A percentile compares a stretch with the other conserved stretches of the same genome.
Evolutionary conservation across 2,113 vertebrate genomes (phyloP).

Genomic region (Tragelaphus strepsiceros): DNA sequence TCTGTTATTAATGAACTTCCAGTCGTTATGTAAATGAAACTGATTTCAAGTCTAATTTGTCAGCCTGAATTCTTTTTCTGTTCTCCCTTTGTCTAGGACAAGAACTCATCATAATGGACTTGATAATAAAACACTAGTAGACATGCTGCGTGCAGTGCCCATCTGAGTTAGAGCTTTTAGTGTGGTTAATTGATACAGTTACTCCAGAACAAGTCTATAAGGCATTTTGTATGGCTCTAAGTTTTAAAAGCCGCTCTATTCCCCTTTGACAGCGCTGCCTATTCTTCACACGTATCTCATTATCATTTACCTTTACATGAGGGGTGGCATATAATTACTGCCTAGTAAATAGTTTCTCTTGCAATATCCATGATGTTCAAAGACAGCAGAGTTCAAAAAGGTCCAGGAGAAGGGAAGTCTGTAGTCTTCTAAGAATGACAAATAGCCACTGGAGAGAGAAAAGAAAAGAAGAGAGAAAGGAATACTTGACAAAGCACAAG

Average conservation of each 20-base stretch:
- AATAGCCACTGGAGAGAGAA: conserved; percentile 71
- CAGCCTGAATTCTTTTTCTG: conserved; percentile 88
- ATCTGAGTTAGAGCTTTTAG: conserved; percentile 82
- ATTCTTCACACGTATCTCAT: conserved; percentile 77
- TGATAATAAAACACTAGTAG: conserved; percentile 83
- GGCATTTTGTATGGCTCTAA: conserved; percentile 78
- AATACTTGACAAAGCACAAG: conserved; percentile 71
- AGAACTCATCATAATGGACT: conserved; percentile 85
- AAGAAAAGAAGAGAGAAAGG: conserved; percentile 46
- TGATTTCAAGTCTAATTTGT: conserved; percentile 92
- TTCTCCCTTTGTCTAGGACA: conserved; percentile 85
- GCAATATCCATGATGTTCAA: conserved; percentile 67
- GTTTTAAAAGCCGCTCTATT: conserved; percentile 72
- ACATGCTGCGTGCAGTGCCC: conserved; percentile 81
- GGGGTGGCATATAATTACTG: conserved; percentile 79
- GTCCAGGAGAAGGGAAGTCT: conserved; percentile 80
- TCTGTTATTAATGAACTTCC: conserved; percentile 92
- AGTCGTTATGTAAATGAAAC: conserved; percentile 91
- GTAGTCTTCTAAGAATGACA: conserved; percentile 75
- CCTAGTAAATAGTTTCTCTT: conserved; percentile 81
- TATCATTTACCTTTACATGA: conserved; percentile 80
- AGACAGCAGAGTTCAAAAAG: conserved; percentile 83
- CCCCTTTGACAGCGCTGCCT: conserved; percentile 68
- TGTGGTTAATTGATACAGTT: conserved; percentile 87
- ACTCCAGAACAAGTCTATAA: conserved; percentile 81